phyloP scores from a whole-genome alignment of 2,888 invertebrate species.

The Camponotus fellah region DNA sequence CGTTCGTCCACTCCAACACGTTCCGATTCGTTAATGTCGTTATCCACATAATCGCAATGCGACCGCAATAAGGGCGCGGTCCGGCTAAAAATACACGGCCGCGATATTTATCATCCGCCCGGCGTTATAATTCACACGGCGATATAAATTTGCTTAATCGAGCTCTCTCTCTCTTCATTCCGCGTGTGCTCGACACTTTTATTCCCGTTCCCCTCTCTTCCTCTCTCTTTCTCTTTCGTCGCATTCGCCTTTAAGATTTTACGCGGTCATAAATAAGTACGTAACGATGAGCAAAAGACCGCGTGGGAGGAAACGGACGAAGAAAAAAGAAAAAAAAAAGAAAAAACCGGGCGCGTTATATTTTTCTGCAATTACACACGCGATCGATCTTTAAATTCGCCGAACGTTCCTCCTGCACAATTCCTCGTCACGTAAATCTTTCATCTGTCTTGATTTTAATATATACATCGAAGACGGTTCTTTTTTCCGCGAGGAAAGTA shows the following conservation, averaged over 20 bases:
- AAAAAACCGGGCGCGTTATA: not conserved
- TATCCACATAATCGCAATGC: constrained; percentile 47
- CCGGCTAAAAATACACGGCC: constrained; percentile 35
- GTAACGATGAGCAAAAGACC: constrained; percentile 21
- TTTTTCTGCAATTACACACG: not conserved
- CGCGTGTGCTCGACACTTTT: not conserved
- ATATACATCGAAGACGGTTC: constrained; percentile 20
- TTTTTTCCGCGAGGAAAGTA: constrained; percentile 73
- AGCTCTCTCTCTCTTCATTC: constrained; percentile 14
- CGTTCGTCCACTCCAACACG: constrained; percentile 2
- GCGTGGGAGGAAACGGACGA: not conserved
- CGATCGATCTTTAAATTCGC: not conserved
- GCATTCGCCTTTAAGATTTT: constrained; percentile 67
- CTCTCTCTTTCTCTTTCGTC: constrained; percentile 18
- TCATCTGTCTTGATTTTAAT: not conserved
- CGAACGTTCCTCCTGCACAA: not conserved
- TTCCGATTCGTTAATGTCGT: constrained; percentile 42
- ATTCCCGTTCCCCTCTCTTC: constrained; percentile 46
- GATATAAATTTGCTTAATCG: constrained; percentile 72
- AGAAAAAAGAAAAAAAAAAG: not conserved
- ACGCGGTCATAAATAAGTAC: constrained; percentile 67
- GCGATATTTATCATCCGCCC: constrained; percentile 71
- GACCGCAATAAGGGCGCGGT: constrained; percentile 49
- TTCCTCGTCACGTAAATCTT: not conserved
- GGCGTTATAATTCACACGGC: constrained; percentile 63